phyloP scores from a whole-genome alignment of 2,797 vertebrate species.

The Cuculus canorus region DNA sequence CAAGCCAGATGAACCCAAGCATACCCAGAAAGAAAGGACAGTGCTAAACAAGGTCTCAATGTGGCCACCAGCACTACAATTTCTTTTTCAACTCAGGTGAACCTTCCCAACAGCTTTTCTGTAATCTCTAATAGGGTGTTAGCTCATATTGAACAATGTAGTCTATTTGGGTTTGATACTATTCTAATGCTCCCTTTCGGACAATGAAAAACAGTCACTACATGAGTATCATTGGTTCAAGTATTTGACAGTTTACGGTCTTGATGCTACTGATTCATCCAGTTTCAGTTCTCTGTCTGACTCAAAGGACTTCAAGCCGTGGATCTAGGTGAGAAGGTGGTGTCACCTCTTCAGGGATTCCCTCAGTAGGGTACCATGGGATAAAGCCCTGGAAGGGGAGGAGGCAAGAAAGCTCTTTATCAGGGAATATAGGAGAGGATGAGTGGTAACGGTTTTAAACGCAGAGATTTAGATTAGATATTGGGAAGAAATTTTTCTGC shows the following conservation, averaged over 20 bases:
- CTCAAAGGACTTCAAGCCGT: background rate
- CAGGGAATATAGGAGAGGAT: too few species aligned
- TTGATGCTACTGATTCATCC: background rate
- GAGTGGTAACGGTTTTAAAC: too few species aligned
- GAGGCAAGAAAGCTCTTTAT: too few species aligned
- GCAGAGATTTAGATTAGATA: too few species aligned
- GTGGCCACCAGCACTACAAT: background rate
- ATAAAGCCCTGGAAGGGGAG: too few species aligned
- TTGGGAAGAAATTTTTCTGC: too few species aligned
- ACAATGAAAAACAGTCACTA: background rate
- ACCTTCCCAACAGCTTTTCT: background rate
- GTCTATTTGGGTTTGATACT: background rate
- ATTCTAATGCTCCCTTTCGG: fast-evolving
- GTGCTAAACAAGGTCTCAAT: background rate
- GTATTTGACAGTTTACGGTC: background rate
- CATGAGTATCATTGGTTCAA: fast-evolving
- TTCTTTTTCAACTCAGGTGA: background rate
- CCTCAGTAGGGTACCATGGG: too few species aligned
- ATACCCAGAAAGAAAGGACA: background rate
- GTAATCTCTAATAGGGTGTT: background rate
- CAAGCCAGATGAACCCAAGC: background rate
- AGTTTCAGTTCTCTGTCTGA: background rate
- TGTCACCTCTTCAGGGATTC: too few species aligned
- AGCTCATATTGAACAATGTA: background rate
- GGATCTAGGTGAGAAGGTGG: too few species aligned